These are phyloP conservation scores for Astropecten irregularis DNA, from an alignment of 53 echinoderm and acorn worm species.

Conservation along the genomic window DNA sequence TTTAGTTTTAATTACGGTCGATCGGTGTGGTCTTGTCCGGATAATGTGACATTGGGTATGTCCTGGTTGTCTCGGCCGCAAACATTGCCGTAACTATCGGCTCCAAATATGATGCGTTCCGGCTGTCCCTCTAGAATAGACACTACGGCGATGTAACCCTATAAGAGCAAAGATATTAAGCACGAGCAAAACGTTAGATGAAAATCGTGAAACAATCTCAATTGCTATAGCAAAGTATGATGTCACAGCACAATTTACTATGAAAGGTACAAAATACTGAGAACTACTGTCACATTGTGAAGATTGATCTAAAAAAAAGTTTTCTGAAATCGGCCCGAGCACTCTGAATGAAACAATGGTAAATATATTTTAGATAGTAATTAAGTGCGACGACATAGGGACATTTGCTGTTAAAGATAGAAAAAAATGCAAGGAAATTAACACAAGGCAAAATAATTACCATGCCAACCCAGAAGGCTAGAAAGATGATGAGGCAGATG, in stretches of 20 bases:
- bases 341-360: too few species aligned
- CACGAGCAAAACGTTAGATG: neutral
- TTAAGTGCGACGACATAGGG: too few species aligned
- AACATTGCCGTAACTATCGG: constrained; percentile 92
- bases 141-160: constrained; percentile 84
- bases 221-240: neutral
- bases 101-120: constrained; percentile 84
- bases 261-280: too few species aligned
- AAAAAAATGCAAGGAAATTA: too few species aligned
- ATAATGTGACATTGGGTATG: constrained; percentile 70
- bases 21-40: constrained; percentile 77
- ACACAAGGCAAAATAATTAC: too few species aligned
- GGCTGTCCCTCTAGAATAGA: constrained; percentile 82
- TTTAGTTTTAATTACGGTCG: constrained; percentile 91
- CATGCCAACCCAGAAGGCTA: constrained; percentile 92
- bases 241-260: neutral
- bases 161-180: too few species aligned
- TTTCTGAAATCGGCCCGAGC: too few species aligned
- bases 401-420: too few species aligned
- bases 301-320: too few species aligned
- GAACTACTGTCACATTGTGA: too few species aligned
- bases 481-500: constrained; percentile 75
- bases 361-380: too few species aligned
- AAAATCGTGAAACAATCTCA: neutral
- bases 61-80: constrained; percentile 75